Evolutionary conservation across 2,113 vertebrate genomes (phyloP), one percentile per base, ranked within the genome.

Genomic region (Oryzias javanicus): DNA sequence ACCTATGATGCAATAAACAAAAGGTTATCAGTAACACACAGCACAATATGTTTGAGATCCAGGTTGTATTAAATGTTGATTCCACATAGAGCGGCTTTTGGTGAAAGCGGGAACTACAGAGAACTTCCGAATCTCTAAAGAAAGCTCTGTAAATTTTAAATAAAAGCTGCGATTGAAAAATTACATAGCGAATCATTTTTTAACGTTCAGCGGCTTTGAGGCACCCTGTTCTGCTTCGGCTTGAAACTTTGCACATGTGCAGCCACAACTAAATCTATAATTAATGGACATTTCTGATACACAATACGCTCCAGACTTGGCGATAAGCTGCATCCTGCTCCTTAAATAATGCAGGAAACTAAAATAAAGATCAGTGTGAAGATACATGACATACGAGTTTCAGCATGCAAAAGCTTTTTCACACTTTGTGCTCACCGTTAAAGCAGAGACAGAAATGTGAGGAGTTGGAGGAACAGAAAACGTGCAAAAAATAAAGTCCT

Each of bases 181-280:
- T 7, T 40, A 35, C n/a, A 42, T 40, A 40, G 42, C 17, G 48
- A 64, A 42, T 25, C 13, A 17, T 14, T 5, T 47, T 24, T 40
- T 42, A 44, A n/a, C 14, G 61, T 77, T 64, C 68, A 25, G 46
- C 52, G 69, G 57, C 55, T 74, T 63, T 20, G 65, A 66, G 52
- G 53, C 12, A 42, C 65, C 59, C 58, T 60, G 49, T 70, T 73
- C 46, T 27, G 40, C 44, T 55, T 41, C 48, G 67, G 67, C 42
- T 51, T 48, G 49, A 84, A 59, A 70, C 64, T 60, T 76, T 62
- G 64, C 65, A 72, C 35, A 53, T 19, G 19, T 67, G 56, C 56
- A 77, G 62, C 64, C 64, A 67, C 71, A 74, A 70, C 65, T 20
- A 19, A 52, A 52, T 81, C 45, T 68, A 73, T 81, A 72, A 84